phyloP scores from a whole-genome alignment of 1,140 invertebrate species.

The Anastrepha obliqua region DNA sequence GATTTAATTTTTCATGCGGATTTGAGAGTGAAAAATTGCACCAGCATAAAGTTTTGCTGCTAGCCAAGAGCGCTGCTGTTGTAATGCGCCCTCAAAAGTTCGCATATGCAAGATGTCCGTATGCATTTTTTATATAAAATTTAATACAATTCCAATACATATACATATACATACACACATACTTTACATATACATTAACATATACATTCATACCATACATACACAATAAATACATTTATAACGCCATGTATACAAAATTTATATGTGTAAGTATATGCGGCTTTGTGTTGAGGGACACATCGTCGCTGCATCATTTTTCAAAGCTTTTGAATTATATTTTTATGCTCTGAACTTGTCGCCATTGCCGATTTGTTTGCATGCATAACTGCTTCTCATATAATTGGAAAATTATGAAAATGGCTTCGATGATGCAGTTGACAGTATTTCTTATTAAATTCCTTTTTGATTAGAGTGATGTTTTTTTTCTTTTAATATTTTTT shows the following conservation, averaged over 20 bases:
- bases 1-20: constrained; percentile 34
- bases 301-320: constrained; percentile 15
- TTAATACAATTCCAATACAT: background rate
- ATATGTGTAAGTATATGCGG: background rate
- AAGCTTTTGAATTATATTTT: background rate
- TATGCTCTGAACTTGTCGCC: background rate
- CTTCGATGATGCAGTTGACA: constrained; percentile 11
- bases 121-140: too few species aligned
- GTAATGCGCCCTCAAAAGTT: background rate
- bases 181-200: background rate
- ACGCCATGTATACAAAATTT: background rate
- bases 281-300: background rate
- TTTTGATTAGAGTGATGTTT: background rate
- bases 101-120: background rate
- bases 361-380: constrained; percentile 13
- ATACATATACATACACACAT: background rate
- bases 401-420: constrained; percentile 51
- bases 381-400: constrained; percentile 31
- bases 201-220: too few species aligned
- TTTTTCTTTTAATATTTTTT: background rate
- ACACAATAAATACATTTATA: background rate
- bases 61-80: background rate
- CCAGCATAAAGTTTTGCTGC: background rate
- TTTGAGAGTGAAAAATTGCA: constrained; percentile 49
- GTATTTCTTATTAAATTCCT: background rate